A percentile compares a stretch with the other conserved stretches of the same genome.
Evolutionary conservation across 2,888 invertebrate species (phyloP).

Genomic region (Ametastegia equiseti): DNA sequence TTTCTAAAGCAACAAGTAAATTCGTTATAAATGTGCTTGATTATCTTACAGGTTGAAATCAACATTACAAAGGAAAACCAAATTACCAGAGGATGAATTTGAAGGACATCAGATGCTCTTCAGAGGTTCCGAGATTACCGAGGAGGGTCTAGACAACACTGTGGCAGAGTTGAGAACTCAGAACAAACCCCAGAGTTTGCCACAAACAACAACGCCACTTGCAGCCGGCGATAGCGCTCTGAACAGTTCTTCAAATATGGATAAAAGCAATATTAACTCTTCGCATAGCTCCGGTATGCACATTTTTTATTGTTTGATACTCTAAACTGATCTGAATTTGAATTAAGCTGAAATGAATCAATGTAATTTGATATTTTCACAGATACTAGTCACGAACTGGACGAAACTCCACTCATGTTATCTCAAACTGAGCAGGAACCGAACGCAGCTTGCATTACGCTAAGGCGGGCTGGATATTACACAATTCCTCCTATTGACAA

Average conservation of each 20-base stretch:
- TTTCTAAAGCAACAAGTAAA: not conserved
- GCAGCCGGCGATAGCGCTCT: constrained; percentile 7
- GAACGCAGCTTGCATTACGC: constrained; percentile 87
- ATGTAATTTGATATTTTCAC: constrained; percentile 26
- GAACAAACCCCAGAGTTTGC: constrained; percentile 51
- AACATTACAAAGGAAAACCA: constrained; percentile 58
- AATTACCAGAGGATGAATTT: constrained; percentile 60
- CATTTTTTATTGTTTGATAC: not conserved
- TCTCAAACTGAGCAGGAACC: constrained; percentile 71
- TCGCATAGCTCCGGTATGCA: constrained; percentile 37
- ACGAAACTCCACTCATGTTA: constrained; percentile 60
- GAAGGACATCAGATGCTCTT: constrained; percentile 63
- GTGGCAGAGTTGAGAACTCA: constrained; percentile 67
- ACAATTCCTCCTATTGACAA: constrained; percentile 92
- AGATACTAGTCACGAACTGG: constrained; percentile 64
- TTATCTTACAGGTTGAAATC: constrained; percentile 63
- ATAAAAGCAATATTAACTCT: constrained; percentile 35
- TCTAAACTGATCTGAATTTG: not conserved
- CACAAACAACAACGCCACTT: not conserved
- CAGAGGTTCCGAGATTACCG: constrained; percentile 53
- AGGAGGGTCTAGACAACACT: constrained; percentile 69
- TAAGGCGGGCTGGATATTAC: constrained; percentile 92
- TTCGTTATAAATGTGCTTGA: constrained; percentile 44
- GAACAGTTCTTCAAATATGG: constrained; percentile 18
- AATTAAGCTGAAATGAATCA: not conserved